phyloP scores from a whole-genome alignment of 2,113 vertebrate species.

The Ameiurus melas region DNA sequence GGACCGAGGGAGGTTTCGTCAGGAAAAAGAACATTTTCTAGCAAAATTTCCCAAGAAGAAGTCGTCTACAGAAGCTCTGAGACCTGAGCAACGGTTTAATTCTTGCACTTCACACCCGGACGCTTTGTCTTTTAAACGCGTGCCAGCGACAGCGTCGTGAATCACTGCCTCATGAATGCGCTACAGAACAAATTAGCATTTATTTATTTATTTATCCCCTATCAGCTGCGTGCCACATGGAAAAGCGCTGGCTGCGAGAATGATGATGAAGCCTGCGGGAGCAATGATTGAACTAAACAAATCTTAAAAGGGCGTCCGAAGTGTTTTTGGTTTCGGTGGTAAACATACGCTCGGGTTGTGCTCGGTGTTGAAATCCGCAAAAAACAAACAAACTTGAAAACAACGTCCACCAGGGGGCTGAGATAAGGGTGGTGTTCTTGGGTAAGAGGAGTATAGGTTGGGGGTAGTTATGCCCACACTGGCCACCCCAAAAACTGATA shows the following conservation, averaged over 20 bases:
- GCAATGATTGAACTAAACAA: too few relatives aligned
- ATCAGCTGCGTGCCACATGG: background rate
- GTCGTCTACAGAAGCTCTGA: background rate
- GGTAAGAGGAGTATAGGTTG: background rate
- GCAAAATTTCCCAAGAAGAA: background rate
- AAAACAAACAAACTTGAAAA: background rate
- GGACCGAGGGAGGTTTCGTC: background rate
- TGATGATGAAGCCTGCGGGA: background rate
- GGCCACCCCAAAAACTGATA: background rate
- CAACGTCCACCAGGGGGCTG: background rate
- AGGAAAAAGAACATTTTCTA: background rate
- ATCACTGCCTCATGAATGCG: constrained; percentile 21
- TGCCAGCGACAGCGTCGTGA: constrained; percentile 27
- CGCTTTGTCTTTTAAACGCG: constrained; percentile 40
- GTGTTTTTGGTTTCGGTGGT: background rate
- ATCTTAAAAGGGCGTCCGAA: background rate
- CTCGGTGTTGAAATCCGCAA: background rate
- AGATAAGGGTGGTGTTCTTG: background rate
- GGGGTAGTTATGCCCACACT: background rate
- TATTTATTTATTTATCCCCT: background rate
- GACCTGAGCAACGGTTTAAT: background rate
- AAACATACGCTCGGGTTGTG: background rate
- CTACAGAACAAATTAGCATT: background rate
- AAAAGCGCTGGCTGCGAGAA: background rate
- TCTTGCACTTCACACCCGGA: constrained; percentile 12